These are phyloP conservation scores for Oasisia sp. DNA, from an alignment of 2,888 invertebrate genomes.

Conservation along the genomic window DNA sequence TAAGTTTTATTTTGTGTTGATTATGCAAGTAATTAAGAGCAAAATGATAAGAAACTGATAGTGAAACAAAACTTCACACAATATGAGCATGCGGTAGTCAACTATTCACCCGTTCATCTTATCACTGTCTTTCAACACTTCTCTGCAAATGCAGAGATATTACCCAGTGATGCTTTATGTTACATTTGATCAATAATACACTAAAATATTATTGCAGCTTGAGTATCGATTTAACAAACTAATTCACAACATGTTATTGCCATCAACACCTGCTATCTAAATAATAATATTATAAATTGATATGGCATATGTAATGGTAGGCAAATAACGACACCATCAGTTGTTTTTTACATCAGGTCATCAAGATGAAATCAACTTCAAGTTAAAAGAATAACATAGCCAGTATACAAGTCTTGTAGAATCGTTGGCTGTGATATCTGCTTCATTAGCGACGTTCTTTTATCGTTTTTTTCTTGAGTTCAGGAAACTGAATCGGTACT, in stretches of 20 bases:
- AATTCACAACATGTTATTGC: neutral
- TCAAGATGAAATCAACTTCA: neutral
- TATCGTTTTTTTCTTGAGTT: neutral
- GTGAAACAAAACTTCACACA: neutral
- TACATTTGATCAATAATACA: neutral
- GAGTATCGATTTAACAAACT: neutral
- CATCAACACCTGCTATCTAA: neutral
- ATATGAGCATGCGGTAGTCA: neutral
- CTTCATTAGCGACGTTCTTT: neutral
- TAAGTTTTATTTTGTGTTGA: neutral
- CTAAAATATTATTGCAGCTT: neutral
- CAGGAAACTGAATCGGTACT: slow-evolving; percentile 32
- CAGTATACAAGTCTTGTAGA: neutral
- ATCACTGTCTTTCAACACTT: neutral
- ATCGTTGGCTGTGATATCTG: neutral
- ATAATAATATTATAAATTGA: neutral
- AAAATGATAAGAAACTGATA: neutral
- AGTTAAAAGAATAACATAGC: neutral
- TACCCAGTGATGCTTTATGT: neutral
- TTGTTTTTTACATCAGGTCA: neutral
- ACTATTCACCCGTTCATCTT: neutral
- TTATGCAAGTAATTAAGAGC: neutral
- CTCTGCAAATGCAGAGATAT: neutral
- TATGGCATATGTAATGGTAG: neutral
- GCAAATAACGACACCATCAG: neutral